Evolutionary conservation across 2,113 vertebrate genomes (phyloP).

Genomic region (Motacilla alba): DNA sequence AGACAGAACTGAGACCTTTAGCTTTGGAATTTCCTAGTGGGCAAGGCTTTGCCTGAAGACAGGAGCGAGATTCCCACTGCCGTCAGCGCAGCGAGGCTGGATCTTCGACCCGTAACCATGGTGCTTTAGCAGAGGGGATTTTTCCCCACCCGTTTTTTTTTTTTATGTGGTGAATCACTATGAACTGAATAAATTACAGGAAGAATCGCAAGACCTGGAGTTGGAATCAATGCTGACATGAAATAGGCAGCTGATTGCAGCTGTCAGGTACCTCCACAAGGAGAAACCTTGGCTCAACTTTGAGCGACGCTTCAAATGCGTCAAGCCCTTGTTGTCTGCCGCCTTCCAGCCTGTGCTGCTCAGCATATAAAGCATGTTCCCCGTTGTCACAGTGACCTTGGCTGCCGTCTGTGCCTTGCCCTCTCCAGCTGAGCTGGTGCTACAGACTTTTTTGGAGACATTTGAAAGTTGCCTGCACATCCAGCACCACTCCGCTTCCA

Average conservation of each 20-base stretch:
- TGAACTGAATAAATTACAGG: slow-evolving; percentile 25
- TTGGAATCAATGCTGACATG: slow-evolving; percentile 28
- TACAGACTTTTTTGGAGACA: neutral
- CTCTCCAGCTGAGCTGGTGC: slow-evolving; percentile 54
- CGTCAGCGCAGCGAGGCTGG: neutral
- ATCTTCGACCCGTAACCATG: neutral
- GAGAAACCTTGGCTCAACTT: slow-evolving; percentile 63
- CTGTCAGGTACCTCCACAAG: slow-evolving; percentile 53
- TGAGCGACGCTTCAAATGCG: slow-evolving; percentile 42
- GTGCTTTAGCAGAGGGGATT: neutral
- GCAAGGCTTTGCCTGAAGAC: neutral
- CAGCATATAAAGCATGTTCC: slow-evolving; percentile 59
- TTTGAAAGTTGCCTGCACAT: slow-evolving; percentile 11
- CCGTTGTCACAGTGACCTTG: slow-evolving; percentile 56
- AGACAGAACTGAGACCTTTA: neutral
- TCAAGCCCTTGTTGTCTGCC: slow-evolving; percentile 57
- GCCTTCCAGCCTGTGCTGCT: slow-evolving; percentile 44
- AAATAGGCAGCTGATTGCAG: slow-evolving; percentile 36
- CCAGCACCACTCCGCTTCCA: neutral
- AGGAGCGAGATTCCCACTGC: neutral
- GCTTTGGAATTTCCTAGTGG: neutral
- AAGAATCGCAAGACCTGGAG: neutral
- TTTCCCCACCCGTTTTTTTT: neutral
- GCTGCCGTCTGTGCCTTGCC: slow-evolving; percentile 61
- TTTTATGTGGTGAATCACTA: neutral